Evolutionary conservation across 2,888 invertebrate species (phyloP).

Genomic region (Habrosyne pyritoides): DNA sequence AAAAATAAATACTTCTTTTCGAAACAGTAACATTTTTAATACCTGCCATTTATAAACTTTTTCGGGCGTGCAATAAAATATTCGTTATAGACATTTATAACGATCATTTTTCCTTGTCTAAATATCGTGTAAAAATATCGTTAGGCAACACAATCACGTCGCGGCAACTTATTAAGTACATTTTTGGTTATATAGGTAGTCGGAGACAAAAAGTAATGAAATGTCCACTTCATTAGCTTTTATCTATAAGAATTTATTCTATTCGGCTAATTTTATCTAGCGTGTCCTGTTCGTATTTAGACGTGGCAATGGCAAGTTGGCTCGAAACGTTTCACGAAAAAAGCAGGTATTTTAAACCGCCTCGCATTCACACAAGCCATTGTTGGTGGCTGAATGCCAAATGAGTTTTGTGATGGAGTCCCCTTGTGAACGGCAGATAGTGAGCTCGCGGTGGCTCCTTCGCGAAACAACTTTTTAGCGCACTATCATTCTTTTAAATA

Average conservation of each 20-base stretch:
- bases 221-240: slow-evolving; percentile 18
- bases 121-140: slow-evolving; percentile 32
- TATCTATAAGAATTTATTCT: slow-evolving; percentile 16
- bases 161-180: slow-evolving; percentile 29
- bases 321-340: slow-evolving; percentile 48
- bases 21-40: slow-evolving; percentile 45
- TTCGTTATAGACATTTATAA: slow-evolving; percentile 46
- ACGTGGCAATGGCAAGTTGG: slow-evolving; percentile 67
- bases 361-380: slow-evolving; percentile 70
- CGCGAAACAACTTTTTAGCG: slow-evolving; percentile 53
- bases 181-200: slow-evolving; percentile 30
- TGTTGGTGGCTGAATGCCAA: slow-evolving; percentile 81
- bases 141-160: slow-evolving; percentile 40
- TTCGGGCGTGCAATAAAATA: slow-evolving; percentile 42
- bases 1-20: slow-evolving; percentile 43
- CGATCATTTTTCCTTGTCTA: slow-evolving; percentile 41
- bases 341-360: slow-evolving; percentile 76
- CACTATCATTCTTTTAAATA: slow-evolving; percentile 23
- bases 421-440: slow-evolving; percentile 68
- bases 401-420: slow-evolving; percentile 80
- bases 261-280: slow-evolving; percentile 37
- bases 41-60: slow-evolving; percentile 48
- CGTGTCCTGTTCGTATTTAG: slow-evolving; percentile 44
- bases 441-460: slow-evolving; percentile 53
- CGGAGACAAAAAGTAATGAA: slow-evolving; percentile 32